Evolutionary conservation across 2,888 invertebrate species (phyloP).

Genomic region (Athripsodes cinereus): DNA sequence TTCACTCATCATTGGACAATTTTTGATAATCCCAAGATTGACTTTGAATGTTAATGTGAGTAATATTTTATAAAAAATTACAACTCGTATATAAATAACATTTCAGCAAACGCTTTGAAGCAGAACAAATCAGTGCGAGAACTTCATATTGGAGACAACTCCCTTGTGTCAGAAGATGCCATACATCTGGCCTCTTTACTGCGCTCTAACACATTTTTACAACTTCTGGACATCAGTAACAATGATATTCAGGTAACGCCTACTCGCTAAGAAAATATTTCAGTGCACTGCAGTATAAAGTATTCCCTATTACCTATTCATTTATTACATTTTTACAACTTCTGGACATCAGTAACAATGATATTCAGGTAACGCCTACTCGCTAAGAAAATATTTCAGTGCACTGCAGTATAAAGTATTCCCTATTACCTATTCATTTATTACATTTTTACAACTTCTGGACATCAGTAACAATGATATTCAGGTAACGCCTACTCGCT

Average conservation of each 20-base stretch:
- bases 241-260: conserved; percentile 53
- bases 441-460: conserved; percentile 65
- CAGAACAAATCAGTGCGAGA: conserved; percentile 71
- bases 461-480: conserved; percentile 71
- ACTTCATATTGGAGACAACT: conserved; percentile 78
- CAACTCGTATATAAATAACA: no score
- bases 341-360: conserved; percentile 72
- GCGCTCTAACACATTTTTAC: conserved; percentile 65
- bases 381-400: no score
- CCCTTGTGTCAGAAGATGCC: conserved; percentile 67
- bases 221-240: conserved; percentile 76
- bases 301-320: background rate
- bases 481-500: no score
- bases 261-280: no score
- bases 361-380: conserved; percentile 52
- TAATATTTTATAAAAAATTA: no score
- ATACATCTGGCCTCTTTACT: conserved; percentile 70
- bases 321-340: conserved; percentile 59
- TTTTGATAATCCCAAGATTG: no score
- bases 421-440: background rate
- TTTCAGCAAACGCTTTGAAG: conserved; percentile 71
- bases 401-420: conserved; percentile 8
- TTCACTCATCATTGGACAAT: no score
- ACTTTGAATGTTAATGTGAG: no score
- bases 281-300: conserved; percentile 11